phyloP scores from a whole-genome alignment of 92 coral and sea anemone species.

The Galaxea fascicularis region DNA sequence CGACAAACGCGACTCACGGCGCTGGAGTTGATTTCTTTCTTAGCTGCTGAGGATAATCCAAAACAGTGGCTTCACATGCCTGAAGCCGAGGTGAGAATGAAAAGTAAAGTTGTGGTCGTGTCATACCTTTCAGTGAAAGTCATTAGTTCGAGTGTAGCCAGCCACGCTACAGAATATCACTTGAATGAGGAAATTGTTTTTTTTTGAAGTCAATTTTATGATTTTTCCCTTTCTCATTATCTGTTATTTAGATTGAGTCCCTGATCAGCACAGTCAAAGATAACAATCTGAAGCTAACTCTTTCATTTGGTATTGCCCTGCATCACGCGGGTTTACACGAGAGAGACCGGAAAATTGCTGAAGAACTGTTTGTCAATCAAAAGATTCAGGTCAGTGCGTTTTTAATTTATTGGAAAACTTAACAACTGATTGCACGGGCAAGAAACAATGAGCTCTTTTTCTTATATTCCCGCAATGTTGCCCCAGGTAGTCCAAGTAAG shows the following conservation, averaged over 20 bases:
- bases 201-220: neutral
- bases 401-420: neutral
- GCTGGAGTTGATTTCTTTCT: slow-evolving; percentile 90
- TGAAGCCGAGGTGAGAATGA: slow-evolving; percentile 82
- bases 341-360: slow-evolving; percentile 90
- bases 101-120: neutral
- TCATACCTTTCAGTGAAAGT: neutral
- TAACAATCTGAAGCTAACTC: slow-evolving; percentile 83
- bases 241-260: slow-evolving; percentile 75
- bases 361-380: slow-evolving; percentile 97
- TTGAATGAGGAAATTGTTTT: too few species aligned
- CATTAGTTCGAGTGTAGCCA: too few species aligned
- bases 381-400: slow-evolving; percentile 82
- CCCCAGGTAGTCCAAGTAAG: too few species aligned
- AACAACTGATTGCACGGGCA: too few species aligned
- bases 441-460: too few species aligned
- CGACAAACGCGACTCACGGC: slow-evolving; percentile 98
- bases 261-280: slow-evolving; percentile 82
- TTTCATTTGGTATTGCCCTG: slow-evolving; percentile 96
- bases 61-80: slow-evolving; percentile 99
- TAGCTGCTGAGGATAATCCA: slow-evolving; percentile 90
- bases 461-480: too few species aligned
- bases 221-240: neutral
- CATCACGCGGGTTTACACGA: slow-evolving; percentile 99
- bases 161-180: too few species aligned